phyloP scores from a whole-genome alignment of 1,140 invertebrate species.

The Eumaeus atala region DNA sequence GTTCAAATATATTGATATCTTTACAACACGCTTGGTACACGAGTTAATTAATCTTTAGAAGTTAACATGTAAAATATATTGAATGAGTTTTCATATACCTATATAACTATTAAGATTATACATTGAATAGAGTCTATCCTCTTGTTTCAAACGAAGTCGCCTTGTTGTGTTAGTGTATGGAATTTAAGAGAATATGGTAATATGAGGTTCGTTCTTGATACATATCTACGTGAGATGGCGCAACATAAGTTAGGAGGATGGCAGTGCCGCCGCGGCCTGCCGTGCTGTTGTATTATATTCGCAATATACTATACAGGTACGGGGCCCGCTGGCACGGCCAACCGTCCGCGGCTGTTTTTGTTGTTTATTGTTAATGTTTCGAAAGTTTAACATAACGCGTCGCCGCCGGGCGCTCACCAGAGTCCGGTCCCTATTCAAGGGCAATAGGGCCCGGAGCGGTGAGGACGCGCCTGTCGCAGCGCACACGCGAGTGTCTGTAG shows the following conservation, averaged over 20 bases:
- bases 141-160: slow-evolving; percentile 9
- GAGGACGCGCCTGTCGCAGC: slow-evolving; percentile 6
- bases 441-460: slow-evolving; percentile 10
- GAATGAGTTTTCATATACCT: slow-evolving; percentile 9
- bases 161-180: slow-evolving; percentile 12
- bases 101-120: slow-evolving; percentile 4
- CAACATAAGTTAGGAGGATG: slow-evolving; percentile 13
- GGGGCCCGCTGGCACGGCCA: neutral
- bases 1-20: slow-evolving; percentile 6
- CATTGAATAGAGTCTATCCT: slow-evolving; percentile 10
- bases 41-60: slow-evolving; percentile 5
- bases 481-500: slow-evolving; percentile 17
- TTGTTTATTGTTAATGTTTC: slow-evolving; percentile 9
- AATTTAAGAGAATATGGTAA: neutral
- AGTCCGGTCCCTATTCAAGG: slow-evolving; percentile 6
- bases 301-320: neutral
- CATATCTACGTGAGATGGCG: slow-evolving; percentile 31
- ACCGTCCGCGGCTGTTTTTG: slow-evolving; percentile 7
- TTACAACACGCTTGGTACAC: slow-evolving; percentile 12
- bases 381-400: neutral
- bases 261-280: too few species aligned
- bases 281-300: too few species aligned
- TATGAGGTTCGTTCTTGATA: slow-evolving; percentile 23
- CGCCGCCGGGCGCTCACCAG: neutral
- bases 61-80: slow-evolving; percentile 10